These are phyloP conservation scores for Cinclus mexicanus DNA, from an alignment of 2,113 vertebrate genomes.

Conservation along the genomic window DNA sequence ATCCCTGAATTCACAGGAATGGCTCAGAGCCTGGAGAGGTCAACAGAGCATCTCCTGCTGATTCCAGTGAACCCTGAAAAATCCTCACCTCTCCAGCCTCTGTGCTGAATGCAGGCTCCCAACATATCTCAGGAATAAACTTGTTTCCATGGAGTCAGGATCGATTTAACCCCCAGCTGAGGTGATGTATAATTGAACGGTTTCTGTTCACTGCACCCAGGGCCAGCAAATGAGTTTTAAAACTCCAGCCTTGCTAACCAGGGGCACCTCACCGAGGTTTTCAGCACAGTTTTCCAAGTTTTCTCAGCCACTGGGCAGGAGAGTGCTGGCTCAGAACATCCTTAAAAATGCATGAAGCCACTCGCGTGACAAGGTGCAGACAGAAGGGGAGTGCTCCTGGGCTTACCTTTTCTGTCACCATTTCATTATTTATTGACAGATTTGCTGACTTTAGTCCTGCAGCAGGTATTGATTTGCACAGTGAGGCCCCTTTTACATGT, in stretches of 20 bases:
- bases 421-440: slow-evolving; percentile 74
- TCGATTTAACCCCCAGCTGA: not conserved
- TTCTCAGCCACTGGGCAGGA: not conserved
- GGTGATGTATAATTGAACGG: not conserved
- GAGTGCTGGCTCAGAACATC: not conserved
- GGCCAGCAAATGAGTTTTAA: not conserved
- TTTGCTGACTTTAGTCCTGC: slow-evolving; percentile 53
- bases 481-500: not conserved
- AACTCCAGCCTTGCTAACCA: not conserved
- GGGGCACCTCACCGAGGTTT: not conserved
- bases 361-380: not conserved
- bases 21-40: not conserved
- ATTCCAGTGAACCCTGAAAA: not conserved
- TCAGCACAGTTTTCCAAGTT: not conserved
- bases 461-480: slow-evolving; percentile 50
- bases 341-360: slow-evolving; percentile 72
- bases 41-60: not conserved
- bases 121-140: not conserved
- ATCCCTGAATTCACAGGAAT: not conserved
- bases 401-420: not conserved
- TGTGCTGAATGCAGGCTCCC: not conserved
- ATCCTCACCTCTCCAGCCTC: not conserved
- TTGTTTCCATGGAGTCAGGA: not conserved
- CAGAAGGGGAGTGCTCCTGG: not conserved
- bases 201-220: not conserved